Conservation (phyloP, 1,140 invertebrate genomes). For the Augochlora pura region DNA sequence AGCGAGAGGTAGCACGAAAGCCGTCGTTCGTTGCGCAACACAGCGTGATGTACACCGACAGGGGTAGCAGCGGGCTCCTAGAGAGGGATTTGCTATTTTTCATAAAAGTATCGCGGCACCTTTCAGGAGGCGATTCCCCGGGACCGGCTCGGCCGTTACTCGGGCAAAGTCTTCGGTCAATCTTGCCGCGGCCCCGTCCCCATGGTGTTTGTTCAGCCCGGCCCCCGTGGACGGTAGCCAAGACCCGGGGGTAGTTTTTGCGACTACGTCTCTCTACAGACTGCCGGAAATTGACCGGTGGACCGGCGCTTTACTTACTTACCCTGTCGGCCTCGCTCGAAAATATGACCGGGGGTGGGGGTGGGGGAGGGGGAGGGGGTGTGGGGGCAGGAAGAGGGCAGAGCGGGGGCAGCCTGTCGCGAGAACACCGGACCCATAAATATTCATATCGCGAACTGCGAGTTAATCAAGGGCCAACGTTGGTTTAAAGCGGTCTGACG, state of each 20-base stretch:
- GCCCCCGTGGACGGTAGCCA: conserved; percentile 38
- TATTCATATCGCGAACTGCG: conserved; percentile 54
- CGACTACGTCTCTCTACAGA: conserved; percentile 23
- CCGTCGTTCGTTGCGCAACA: too few relatives aligned
- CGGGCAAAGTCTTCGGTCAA: neutral
- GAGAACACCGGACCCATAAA: conserved; percentile 38
- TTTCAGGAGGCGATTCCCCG: neutral
- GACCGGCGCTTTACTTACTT: conserved; percentile 20
- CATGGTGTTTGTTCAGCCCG: conserved; percentile 13
- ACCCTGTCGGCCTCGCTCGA: conserved; percentile 9
- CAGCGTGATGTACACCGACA: too few relatives aligned
- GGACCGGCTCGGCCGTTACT: neutral
- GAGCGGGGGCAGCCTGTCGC: neutral
- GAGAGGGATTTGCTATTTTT: too few relatives aligned
- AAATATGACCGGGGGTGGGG: conserved; percentile 33
- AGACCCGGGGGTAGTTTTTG: conserved; percentile 53
- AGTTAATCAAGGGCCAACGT: conserved; percentile 55
- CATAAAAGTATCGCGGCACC: too few relatives aligned
- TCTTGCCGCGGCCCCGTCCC: neutral
- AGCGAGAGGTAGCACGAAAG: too few relatives aligned
- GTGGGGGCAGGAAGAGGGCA: too few relatives aligned
- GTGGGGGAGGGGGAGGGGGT: too few relatives aligned
- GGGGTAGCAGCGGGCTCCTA: too few relatives aligned
- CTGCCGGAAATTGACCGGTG: conserved; percentile 53
- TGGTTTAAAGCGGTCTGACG: conserved; percentile 43